Evolutionary conservation across 2,113 vertebrate species (phyloP).

Genomic region (Spheniscus mendiculus): DNA sequence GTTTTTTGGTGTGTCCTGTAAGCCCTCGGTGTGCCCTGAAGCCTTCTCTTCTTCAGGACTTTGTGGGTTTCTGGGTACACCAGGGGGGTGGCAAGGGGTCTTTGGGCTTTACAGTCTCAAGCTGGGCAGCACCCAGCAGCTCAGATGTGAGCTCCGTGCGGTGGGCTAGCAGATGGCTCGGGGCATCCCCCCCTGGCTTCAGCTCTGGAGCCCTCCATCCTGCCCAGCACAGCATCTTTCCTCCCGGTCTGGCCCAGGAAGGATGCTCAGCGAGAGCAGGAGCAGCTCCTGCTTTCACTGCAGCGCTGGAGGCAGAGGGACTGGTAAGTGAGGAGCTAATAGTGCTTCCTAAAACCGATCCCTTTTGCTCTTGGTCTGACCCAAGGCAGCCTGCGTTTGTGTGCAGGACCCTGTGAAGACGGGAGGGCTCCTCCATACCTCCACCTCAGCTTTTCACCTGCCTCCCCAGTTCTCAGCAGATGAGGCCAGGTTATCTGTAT

Average conservation of each 20-base stretch:
- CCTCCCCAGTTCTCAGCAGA: not conserved
- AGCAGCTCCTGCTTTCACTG: not conserved
- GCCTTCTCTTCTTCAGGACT: not conserved
- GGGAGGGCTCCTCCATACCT: not conserved
- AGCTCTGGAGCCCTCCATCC: not conserved
- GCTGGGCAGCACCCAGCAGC: not conserved
- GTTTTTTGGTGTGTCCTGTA: no score
- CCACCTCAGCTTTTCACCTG: not conserved
- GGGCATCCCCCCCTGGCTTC: no score
- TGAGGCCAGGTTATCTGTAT: not conserved
- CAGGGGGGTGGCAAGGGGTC: not conserved
- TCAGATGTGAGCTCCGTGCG: accelerated
- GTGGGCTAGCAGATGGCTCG: not conserved
- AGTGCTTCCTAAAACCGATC: not conserved
- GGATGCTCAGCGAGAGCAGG: not conserved
- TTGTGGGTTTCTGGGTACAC: not conserved
- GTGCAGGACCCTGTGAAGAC: not conserved
- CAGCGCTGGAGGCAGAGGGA: not conserved
- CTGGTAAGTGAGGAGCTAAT: not conserved
- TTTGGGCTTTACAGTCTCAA: not conserved
- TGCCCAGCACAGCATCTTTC: not conserved
- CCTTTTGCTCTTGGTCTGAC: not conserved
- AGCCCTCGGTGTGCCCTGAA: not conserved
- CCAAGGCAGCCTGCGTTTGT: not conserved
- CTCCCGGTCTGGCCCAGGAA: not conserved